Evolutionary conservation across 2,113 vertebrate species (phyloP).

Genomic region (Channa maculata): DNA sequence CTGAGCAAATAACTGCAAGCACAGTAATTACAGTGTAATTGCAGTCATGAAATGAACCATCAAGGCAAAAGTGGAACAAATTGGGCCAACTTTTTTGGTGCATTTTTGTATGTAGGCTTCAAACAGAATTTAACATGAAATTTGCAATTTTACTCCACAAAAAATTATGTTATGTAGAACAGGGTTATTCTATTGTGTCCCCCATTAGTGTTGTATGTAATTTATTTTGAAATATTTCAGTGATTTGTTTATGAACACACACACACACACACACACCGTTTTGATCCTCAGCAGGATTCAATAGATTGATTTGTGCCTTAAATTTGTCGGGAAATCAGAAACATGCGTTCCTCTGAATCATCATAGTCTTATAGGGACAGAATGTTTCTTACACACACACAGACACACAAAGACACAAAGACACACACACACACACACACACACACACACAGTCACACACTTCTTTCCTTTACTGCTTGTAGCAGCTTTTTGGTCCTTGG

Average conservation of each 20-base stretch:
- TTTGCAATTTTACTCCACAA: background rate
- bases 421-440: too few relatives aligned
- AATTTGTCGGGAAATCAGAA: slow-evolving; percentile 10
- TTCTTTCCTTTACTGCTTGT: background rate
- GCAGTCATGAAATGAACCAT: slow-evolving; percentile 40
- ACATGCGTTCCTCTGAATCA: slow-evolving; percentile 5
- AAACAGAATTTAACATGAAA: background rate
- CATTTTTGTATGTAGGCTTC: background rate
- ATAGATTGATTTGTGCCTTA: background rate
- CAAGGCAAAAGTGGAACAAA: slow-evolving; percentile 35
- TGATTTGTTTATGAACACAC: too few relatives aligned
- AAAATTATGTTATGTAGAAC: background rate
- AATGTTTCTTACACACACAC: too few relatives aligned
- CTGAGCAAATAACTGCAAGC: slow-evolving; percentile 29
- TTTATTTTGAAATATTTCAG: slow-evolving; percentile 1
- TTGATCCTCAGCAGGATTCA: background rate
- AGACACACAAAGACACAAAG: too few relatives aligned
- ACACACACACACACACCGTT: background rate
- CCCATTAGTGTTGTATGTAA: background rate
- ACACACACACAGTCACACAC: background rate
- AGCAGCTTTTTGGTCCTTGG: background rate
- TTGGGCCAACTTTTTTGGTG: background rate
- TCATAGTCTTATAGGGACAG: background rate
- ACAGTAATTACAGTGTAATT: slow-evolving; percentile 32
- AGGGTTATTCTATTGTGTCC: background rate